Conservation (phyloP, 2,797 vertebrate species). For the Fringilla coelebs region DNA sequence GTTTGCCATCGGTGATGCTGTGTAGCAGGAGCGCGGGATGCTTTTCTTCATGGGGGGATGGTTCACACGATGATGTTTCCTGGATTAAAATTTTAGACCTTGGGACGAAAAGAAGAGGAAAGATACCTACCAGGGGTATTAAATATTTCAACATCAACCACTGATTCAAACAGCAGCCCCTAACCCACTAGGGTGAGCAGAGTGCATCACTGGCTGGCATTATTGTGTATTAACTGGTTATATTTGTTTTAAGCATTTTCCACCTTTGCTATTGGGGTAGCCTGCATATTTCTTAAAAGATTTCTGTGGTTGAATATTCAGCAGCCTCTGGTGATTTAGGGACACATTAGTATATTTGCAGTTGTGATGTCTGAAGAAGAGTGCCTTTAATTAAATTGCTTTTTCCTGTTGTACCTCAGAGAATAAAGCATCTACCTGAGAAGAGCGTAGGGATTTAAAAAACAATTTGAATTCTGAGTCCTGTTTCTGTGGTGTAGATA, state of each 20-base stretch:
- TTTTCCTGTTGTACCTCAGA: slow-evolving; percentile 11
- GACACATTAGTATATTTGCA: neutral
- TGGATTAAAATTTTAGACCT: neutral
- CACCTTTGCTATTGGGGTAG: neutral
- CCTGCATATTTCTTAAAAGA: neutral
- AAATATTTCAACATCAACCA: neutral
- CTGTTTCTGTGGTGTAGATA: neutral
- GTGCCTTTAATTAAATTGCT: slow-evolving; percentile 34
- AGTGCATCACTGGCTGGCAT: neutral
- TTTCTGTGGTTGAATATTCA: neutral
- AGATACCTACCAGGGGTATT: neutral
- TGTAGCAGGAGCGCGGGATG: neutral
- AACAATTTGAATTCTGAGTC: neutral
- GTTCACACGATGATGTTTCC: neutral
- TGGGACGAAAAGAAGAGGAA: neutral
- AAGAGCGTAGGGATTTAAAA: neutral
- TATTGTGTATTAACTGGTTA: neutral
- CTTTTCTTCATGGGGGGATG: neutral
- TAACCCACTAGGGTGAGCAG: neutral
- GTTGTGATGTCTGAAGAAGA: slow-evolving; percentile 16
- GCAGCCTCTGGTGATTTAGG: neutral
- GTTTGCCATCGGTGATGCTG: neutral
- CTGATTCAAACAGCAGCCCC: neutral
- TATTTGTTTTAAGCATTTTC: neutral
- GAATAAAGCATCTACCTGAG: slow-evolving; percentile 9